Evolutionary conservation across 2,888 invertebrate species (phyloP).

Genomic region (Hipparchia sbordonii): DNA sequence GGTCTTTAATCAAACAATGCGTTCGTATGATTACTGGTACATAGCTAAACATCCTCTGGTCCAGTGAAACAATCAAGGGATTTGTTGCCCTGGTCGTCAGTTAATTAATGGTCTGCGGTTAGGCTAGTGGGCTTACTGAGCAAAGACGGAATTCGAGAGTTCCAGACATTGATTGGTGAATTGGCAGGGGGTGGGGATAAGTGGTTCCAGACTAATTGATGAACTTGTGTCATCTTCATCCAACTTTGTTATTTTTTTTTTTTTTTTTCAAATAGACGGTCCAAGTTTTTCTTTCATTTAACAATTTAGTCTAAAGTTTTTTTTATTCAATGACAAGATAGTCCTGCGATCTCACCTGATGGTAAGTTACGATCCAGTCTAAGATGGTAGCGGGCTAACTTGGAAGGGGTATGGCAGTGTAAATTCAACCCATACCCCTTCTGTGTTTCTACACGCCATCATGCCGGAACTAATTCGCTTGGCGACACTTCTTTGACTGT

Average conservation of each 20-base stretch:
- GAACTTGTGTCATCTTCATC: neutral
- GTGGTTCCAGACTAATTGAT: neutral
- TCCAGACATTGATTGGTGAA: slow-evolving; percentile 7
- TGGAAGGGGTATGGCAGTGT: no score
- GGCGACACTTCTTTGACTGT: no score
- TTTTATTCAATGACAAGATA: no score
- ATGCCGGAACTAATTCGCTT: no score
- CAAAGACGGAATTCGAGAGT: neutral
- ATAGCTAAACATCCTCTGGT: slow-evolving; percentile 1
- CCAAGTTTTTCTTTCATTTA: neutral
- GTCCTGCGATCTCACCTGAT: no score
- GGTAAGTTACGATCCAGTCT: no score
- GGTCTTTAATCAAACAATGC: no score
- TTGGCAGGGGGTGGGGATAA: neutral
- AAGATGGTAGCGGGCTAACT: no score
- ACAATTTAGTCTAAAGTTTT: no score
- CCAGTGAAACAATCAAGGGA: slow-evolving; percentile 32
- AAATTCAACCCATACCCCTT: no score
- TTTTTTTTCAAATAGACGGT: neutral
- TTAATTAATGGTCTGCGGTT: slow-evolving; percentile 35
- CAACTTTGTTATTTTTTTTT: neutral
- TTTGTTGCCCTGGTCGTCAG: slow-evolving; percentile 28
- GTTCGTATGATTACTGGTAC: no score
- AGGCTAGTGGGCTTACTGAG: slow-evolving; percentile 24
- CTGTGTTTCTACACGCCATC: no score